Conservation (phyloP, 2,113 vertebrate genomes). For the Chascanopsetta lugubris region DNA sequence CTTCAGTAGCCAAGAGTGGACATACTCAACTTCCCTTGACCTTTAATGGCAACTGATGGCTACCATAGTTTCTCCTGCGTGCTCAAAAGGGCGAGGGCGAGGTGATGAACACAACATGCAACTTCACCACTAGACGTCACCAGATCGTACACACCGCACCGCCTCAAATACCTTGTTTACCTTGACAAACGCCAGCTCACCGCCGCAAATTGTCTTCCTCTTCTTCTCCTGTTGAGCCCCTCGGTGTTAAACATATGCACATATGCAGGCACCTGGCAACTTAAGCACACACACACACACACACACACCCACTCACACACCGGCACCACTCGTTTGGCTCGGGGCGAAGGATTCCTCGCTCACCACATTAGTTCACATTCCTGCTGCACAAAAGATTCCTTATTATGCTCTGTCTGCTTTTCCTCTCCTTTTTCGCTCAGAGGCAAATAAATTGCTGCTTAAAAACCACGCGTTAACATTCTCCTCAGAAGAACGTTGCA, state of each 20-base stretch:
- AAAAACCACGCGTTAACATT: slow-evolving; percentile 58
- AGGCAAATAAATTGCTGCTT: slow-evolving; percentile 61
- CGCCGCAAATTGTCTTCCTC: slow-evolving; percentile 18
- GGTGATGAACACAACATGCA: too few relatives aligned
- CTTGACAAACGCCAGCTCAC: slow-evolving; percentile 24
- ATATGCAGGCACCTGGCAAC: slow-evolving; percentile 1
- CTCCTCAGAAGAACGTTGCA: slow-evolving; percentile 50
- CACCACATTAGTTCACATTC: slow-evolving; percentile 77
- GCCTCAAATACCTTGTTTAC: slow-evolving; percentile 57
- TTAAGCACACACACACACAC: slow-evolving; percentile 6
- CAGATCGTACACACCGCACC: too few relatives aligned
- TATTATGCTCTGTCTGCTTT: slow-evolving; percentile 19
- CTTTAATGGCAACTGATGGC: too few relatives aligned
- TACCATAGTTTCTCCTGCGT: too few relatives aligned
- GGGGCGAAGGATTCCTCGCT: slow-evolving; percentile 68
- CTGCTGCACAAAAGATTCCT: slow-evolving; percentile 70
- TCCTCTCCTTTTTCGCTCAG: slow-evolving; percentile 43
- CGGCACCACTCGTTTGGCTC: slow-evolving; percentile 56
- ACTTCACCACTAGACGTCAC: too few relatives aligned
- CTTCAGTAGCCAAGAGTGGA: too few relatives aligned
- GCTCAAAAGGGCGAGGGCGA: too few relatives aligned
- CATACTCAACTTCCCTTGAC: too few relatives aligned
- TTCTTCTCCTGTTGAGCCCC: too few relatives aligned
- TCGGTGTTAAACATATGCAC: slow-evolving; percentile 28
- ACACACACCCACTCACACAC: slow-evolving; percentile 5